Conservation (phyloP, 1,140 invertebrate species). For the Drosophila ambigua region DNA sequence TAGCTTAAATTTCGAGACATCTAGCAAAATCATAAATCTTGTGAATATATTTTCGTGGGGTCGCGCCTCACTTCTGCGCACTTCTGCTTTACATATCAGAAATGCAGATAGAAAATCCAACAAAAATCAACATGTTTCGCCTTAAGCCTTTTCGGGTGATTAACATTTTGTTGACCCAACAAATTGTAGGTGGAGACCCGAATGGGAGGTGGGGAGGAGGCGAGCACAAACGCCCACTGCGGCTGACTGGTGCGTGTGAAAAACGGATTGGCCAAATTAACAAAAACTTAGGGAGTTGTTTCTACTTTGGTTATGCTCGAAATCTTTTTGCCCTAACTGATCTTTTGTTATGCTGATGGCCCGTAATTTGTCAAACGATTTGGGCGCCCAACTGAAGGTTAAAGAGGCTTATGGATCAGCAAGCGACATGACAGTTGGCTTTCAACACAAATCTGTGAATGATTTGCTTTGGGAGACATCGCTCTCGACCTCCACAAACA, state of each 20-base stretch:
- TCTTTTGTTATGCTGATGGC: conserved; percentile 68
- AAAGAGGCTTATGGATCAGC: conserved; percentile 45
- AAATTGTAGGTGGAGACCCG: conserved; percentile 47
- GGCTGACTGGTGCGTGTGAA: conserved; percentile 63
- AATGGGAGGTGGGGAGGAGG: not conserved
- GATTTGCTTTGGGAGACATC: conserved; percentile 17
- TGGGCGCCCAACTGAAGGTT: conserved; percentile 40
- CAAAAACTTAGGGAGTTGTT: conserved; percentile 55
- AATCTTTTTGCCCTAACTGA: conserved; percentile 53
- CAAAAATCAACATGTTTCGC: conserved; percentile 23
- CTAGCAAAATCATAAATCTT: conserved; percentile 78
- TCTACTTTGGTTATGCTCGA: conserved; percentile 22
- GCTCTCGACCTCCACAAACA: conserved; percentile 35
- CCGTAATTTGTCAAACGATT: conserved; percentile 65
- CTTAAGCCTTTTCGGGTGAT: conserved; percentile 53
- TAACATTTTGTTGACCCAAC: conserved; percentile 64
- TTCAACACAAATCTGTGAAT: conserved; percentile 51
- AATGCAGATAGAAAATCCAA: conserved; percentile 20
- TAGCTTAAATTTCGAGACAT: conserved; percentile 63
- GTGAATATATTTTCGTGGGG: conserved; percentile 60
- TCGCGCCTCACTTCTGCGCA: conserved; percentile 64
- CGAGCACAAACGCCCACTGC: conserved; percentile 47
- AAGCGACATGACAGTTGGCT: conserved; percentile 87
- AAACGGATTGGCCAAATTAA: conserved; percentile 60
- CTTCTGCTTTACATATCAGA: conserved; percentile 67